phyloP scores from a whole-genome alignment of 2,888 invertebrate genomes.

The Eupithecia tripunctaria region DNA sequence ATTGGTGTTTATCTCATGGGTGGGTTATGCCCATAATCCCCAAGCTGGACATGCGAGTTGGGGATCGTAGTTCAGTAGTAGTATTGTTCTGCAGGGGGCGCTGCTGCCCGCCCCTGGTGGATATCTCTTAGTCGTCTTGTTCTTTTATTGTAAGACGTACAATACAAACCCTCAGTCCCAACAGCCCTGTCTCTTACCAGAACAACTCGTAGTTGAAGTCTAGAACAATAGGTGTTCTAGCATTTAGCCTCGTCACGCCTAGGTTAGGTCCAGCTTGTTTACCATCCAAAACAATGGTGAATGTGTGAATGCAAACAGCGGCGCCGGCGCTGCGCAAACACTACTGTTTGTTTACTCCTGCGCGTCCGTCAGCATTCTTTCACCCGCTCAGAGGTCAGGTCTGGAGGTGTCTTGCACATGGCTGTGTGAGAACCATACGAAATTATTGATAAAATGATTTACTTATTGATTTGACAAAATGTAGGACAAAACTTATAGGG shows the following conservation, averaged over 20 bases:
- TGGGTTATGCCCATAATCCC: too few relatives aligned
- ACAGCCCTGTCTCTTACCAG: not conserved
- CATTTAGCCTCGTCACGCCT: conserved; percentile 2
- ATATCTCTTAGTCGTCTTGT: too few relatives aligned
- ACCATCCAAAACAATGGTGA: conserved; percentile 38
- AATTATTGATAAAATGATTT: not conserved
- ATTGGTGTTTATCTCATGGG: too few relatives aligned
- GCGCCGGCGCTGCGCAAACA: conserved; percentile 31
- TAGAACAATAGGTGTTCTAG: conserved; percentile 8
- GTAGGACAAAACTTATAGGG: not conserved
- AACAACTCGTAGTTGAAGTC: not conserved
- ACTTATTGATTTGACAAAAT: not conserved
- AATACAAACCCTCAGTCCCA: not conserved
- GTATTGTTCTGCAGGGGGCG: too few relatives aligned
- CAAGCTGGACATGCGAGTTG: too few relatives aligned
- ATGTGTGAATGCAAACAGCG: conserved; percentile 36
- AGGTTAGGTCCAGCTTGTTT: conserved; percentile 30
- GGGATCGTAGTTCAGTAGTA: too few relatives aligned
- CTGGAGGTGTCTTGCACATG: not conserved
- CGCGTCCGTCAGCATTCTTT: conserved; percentile 37
- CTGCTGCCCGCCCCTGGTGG: too few relatives aligned
- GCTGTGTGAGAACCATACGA: not conserved
- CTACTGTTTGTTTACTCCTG: conserved; percentile 25
- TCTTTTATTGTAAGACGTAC: not conserved
- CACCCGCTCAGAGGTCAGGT: conserved; percentile 33